A percentile compares a stretch with the other conserved stretches of the same genome.
Evolutionary conservation across 2,113 vertebrate species (phyloP).

Genomic region (Strix aluco): DNA sequence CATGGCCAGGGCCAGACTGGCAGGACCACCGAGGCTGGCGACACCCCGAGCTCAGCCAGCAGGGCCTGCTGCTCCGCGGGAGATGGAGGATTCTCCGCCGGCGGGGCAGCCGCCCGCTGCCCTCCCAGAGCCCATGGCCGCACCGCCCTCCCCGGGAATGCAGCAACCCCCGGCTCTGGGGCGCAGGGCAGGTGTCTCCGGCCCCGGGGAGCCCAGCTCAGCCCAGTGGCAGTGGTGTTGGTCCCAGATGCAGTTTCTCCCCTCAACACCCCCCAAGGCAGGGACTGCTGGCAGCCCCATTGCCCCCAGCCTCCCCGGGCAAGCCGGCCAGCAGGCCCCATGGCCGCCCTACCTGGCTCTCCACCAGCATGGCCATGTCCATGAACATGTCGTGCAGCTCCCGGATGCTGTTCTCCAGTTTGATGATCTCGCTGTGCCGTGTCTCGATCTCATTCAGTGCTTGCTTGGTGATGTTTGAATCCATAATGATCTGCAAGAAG

Average conservation of each 20-base stretch:
- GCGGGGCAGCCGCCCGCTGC: neutral
- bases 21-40: neutral
- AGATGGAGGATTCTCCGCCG: neutral
- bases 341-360: constrained; percentile 87
- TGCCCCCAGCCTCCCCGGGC: rapidly evolving
- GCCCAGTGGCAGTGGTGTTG: neutral
- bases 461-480: constrained; percentile 94
- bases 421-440: constrained; percentile 94
- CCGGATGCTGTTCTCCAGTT: constrained; percentile 95
- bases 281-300: neutral
- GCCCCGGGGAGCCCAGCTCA: neutral
- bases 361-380: constrained; percentile 98
- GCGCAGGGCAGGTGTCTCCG: rapidly evolving
- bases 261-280: neutral
- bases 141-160: rapidly evolving
- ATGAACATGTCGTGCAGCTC: constrained; percentile 98
- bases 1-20: neutral
- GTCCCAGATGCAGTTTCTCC: neutral
- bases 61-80: neutral
- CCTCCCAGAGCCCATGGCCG: neutral
- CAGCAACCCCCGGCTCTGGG: neutral
- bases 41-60: neutral
- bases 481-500: constrained; percentile 90
- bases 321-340: neutral
- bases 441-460: constrained; percentile 96